Percentiles rank a stretch among this genome's conserved stretches.
Evolutionary conservation across 2,797 vertebrate genomes (phyloP).

Genomic region (Pipistrellus pygmaeus): DNA sequence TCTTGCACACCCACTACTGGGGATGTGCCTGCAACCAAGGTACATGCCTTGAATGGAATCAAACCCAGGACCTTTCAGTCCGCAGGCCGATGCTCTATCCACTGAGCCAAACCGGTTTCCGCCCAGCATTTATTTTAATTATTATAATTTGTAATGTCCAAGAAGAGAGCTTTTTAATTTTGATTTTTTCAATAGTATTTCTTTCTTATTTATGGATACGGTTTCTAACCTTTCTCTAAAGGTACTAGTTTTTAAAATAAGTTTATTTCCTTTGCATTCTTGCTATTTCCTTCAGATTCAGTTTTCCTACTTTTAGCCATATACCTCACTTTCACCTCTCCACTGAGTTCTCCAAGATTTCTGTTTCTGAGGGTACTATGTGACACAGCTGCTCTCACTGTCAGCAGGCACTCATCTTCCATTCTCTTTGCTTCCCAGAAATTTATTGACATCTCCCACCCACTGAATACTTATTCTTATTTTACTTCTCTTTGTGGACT

Average conservation of each 20-base stretch:
- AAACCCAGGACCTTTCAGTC: no score
- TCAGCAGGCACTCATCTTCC: no score
- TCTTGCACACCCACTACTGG: no score
- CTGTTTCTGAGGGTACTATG: not conserved
- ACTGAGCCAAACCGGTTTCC: no score
- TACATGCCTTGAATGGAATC: no score
- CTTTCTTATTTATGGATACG: not conserved
- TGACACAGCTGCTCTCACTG: not conserved
- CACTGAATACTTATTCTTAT: not conserved
- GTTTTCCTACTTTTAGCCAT: not conserved
- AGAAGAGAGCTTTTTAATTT: not conserved
- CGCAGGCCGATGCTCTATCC: no score
- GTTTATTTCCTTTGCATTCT: not conserved
- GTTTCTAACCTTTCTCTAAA: not conserved
- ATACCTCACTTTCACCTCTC: not conserved
- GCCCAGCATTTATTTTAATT: not conserved
- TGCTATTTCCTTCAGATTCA: not conserved
- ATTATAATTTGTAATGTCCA: not conserved
- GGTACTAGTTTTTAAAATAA: not conserved
- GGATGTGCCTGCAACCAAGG: no score
- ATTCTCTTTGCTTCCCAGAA: slow-evolving; percentile 2
- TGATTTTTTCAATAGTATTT: not conserved
- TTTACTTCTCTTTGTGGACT: not conserved
- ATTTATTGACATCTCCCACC: not conserved
- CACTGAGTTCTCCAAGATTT: not conserved